Percentiles rank a stretch among this genome's conserved stretches.
These are phyloP conservation scores for Thalassoma bifasciatum DNA, from an alignment of 2,113 vertebrate genomes.

Conservation along the genomic window DNA sequence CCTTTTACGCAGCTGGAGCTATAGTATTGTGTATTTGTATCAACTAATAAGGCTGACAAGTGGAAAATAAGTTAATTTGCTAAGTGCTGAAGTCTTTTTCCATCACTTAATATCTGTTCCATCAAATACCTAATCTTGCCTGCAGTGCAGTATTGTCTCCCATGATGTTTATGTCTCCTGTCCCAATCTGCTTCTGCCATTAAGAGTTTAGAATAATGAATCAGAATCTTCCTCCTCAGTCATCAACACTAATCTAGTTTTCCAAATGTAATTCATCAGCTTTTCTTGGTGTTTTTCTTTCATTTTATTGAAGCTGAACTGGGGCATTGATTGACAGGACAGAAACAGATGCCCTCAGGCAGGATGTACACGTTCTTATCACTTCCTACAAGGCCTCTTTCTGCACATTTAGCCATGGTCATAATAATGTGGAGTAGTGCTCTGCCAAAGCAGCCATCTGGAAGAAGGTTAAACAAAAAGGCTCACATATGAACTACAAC, in stretches of 20 bases:
- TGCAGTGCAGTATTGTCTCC: background rate
- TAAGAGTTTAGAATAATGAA: background rate
- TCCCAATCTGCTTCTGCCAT: background rate
- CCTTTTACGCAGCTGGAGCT: background rate
- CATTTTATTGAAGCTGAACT: constrained; percentile 13
- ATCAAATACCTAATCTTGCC: background rate
- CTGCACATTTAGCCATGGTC: background rate
- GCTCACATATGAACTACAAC: background rate
- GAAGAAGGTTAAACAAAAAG: constrained; percentile 15
- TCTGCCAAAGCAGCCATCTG: constrained; percentile 21
- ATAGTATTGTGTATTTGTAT: background rate
- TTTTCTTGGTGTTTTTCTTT: constrained; percentile 26
- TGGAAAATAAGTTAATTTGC: background rate
- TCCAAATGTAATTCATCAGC: constrained; percentile 9
- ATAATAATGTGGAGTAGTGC: constrained; percentile 10
- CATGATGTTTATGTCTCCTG: constrained; percentile 1
- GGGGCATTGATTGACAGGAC: constrained; percentile 54
- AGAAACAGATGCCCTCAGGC: constrained; percentile 37
- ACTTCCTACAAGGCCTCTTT: constrained; percentile 57
- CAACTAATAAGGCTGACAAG: no score
- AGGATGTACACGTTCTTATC: constrained; percentile 72
- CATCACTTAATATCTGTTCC: background rate
- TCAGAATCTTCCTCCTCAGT: constrained; percentile 2
- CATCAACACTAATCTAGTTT: no score
- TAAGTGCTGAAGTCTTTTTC: constrained; percentile 9